Percentiles rank a stretch among this genome's conserved stretches.
phyloP scores from a whole-genome alignment of 2,888 invertebrate genomes.

The Zygogramma bicolorata region DNA sequence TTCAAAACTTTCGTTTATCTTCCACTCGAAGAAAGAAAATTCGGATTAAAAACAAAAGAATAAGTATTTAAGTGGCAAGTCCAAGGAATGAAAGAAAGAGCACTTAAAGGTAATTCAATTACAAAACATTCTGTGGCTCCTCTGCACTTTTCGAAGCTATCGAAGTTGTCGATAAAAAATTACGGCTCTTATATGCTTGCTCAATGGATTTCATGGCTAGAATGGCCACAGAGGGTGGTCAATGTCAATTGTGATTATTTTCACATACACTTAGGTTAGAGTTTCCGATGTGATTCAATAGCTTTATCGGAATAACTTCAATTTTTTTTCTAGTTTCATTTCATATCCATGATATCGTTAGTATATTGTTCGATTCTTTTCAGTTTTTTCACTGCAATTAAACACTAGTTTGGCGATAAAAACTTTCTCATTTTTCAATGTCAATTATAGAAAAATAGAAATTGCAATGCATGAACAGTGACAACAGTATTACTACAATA shows the following conservation, averaged over 20 bases:
- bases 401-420: not conserved
- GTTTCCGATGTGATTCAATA: too few species aligned
- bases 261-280: not conserved
- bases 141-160: conserved; percentile 51
- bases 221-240: not conserved
- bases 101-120: conserved; percentile 60
- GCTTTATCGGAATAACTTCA: too few species aligned
- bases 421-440: not conserved
- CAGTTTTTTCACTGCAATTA: not conserved
- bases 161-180: conserved; percentile 50
- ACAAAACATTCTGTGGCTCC: conserved; percentile 57
- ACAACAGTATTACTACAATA: not conserved
- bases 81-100: conserved; percentile 59
- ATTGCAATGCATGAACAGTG: not conserved
- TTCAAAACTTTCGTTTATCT: conserved; percentile 47
- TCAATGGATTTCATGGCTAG: not conserved
- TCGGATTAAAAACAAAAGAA: conserved; percentile 55
- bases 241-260: not conserved
- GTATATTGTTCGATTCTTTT: not conserved
- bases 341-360: not conserved
- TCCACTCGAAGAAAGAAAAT: conserved; percentile 48
- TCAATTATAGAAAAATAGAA: not conserved
- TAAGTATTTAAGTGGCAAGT: conserved; percentile 56
- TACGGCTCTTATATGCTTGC: not conserved
- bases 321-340: not conserved